phyloP scores from a whole-genome alignment of 64 coral and sea anemone species.

The Trachythela sp. region DNA sequence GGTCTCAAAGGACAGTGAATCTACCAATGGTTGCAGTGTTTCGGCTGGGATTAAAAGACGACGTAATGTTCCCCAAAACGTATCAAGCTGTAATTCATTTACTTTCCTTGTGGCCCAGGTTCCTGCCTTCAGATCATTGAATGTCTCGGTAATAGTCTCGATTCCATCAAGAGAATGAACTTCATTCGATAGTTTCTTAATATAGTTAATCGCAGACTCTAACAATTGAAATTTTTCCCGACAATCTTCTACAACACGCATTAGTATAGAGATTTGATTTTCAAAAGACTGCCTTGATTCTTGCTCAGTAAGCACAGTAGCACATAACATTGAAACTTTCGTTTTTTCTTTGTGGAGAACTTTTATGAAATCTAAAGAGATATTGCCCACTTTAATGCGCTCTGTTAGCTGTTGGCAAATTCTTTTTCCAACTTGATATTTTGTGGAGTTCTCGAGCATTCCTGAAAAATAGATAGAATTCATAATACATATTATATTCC shows the following conservation, averaged over 20 bases:
- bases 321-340: not conserved
- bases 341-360: not conserved
- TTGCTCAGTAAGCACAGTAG: not conserved
- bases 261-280: not conserved
- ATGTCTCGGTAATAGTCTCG: not conserved
- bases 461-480: not conserved
- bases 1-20: not conserved
- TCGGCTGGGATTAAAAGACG: not conserved
- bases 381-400: not conserved
- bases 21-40: not conserved
- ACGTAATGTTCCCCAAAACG: not conserved
- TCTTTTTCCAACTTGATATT: not conserved
- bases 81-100: not conserved
- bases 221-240: not conserved
- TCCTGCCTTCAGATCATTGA: not conserved
- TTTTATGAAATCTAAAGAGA: not conserved
- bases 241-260: not conserved
- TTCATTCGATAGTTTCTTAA: not conserved
- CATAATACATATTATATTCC: too few species aligned
- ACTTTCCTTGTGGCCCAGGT: not conserved
- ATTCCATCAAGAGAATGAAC: not conserved
- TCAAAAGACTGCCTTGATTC: not conserved
- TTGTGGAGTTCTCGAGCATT: not conserved
- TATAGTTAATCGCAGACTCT: not conserved
- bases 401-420: not conserved